These are phyloP conservation scores for Psittacula echo DNA, from an alignment of 2,797 vertebrate species.

Conservation along the genomic window DNA sequence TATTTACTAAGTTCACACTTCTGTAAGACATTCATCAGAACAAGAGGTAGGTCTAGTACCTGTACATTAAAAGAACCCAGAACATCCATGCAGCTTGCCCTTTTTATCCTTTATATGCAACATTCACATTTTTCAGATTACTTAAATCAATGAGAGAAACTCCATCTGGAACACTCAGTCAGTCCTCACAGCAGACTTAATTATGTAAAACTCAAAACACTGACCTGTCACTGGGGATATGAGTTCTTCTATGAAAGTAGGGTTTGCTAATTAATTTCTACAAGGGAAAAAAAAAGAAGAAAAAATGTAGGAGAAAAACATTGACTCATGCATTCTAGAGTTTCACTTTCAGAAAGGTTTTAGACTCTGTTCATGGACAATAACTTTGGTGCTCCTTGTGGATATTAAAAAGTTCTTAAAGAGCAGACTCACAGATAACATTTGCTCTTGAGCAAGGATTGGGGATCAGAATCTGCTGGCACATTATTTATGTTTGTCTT, in stretches of 20 bases:
- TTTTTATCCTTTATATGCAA: background rate
- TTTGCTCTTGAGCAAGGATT: background rate
- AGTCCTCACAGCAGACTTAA: background rate
- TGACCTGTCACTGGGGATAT: background rate
- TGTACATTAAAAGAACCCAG: background rate
- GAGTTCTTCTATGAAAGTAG: background rate
- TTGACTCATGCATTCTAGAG: background rate
- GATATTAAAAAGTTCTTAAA: background rate
- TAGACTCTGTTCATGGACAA: background rate
- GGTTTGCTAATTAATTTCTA: background rate
- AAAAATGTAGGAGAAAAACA: background rate
- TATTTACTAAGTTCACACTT: background rate
- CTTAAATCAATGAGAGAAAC: background rate
- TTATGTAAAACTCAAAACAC: background rate
- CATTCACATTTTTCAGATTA: background rate
- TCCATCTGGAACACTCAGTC: background rate
- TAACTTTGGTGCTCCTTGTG: background rate
- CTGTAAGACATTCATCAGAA: background rate
- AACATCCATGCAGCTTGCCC: background rate
- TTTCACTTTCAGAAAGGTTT: background rate
- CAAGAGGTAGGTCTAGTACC: background rate
- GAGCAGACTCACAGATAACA: background rate
- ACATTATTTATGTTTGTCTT: background rate
- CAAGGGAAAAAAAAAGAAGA: fast-evolving
- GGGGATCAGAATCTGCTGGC: background rate